Evolutionary conservation across 2,888 invertebrate genomes (phyloP), one percentile per base, ranked within the genome.

Genomic region (Trilocha varians): DNA sequence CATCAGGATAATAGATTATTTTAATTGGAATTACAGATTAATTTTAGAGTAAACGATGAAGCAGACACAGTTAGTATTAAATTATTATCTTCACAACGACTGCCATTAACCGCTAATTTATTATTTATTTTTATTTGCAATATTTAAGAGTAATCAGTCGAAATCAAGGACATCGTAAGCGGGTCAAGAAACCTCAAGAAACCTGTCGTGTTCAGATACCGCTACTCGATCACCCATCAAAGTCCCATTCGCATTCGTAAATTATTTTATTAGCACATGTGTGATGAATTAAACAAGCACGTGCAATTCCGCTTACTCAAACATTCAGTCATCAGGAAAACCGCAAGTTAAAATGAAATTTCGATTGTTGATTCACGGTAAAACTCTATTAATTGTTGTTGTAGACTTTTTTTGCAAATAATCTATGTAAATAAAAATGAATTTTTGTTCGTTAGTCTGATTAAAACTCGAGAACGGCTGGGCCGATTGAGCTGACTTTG

Each of bases 151-250:
- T 14, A 34, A 34, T 34, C 14, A 25, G 8, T 25, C 25, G 46
- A 53, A 65, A 71, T 67, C 65, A 71, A 70, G 71, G 65, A 71
- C 69, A 63, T 41, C 44, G 49, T 48, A 59, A 62, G 58, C 61
- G 57, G 68, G 67, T 69, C 69, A 61, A 53, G 55, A 58, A 67
- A 65, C 65, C 57, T 47, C 59, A 55, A 60, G 44, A 45, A 46
- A 38, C 40, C 46, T 36, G 44, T 39, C 41, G 45, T 50, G 54
- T 49, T 38, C 47, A 48, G 45, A 49, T 72, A 74, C 76, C 80
- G 80, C 70, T 80, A 78, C 48, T 52, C 55, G 53, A 65, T 70
- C 58, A 67, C 50, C 66, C 62, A 64, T 51, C 49, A 58, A 39
- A 46, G 52, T 51, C 40, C 40, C 46, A 63, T 66, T 68, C 53